phyloP scores from a whole-genome alignment of 2,113 vertebrate species.

The Ptilorrhoa leucosticta region DNA sequence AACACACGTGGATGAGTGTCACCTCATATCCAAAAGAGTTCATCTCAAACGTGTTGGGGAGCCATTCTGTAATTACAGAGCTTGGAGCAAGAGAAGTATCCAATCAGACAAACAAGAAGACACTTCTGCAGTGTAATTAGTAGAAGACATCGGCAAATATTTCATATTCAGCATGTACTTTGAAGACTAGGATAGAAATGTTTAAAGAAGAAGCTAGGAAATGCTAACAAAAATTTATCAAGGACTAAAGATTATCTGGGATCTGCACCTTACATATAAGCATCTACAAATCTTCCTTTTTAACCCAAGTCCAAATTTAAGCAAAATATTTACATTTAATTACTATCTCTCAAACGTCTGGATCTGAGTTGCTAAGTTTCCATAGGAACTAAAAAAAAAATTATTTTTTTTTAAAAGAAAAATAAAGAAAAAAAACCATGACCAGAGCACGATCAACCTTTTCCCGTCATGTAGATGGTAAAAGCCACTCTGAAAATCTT shows the following conservation, averaged over 20 bases:
- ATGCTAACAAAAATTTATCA: background rate
- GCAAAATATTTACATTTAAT: background rate
- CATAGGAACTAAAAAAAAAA: background rate
- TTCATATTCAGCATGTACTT: background rate
- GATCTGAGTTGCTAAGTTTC: background rate
- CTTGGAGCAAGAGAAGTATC: background rate
- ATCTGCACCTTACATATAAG: background rate
- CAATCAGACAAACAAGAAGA: constrained; percentile 37
- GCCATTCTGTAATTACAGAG: constrained; percentile 16
- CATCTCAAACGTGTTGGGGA: constrained; percentile 15
- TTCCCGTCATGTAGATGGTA: background rate
- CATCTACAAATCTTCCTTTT: background rate
- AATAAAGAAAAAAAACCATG: accelerated
- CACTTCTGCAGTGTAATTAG: background rate
- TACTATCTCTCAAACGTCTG: background rate
- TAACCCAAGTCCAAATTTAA: background rate
- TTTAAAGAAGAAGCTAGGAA: background rate
- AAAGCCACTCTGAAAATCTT: background rate
- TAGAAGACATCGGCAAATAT: background rate
- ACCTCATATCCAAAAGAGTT: background rate
- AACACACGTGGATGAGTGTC: constrained; percentile 9
- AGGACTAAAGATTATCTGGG: background rate
- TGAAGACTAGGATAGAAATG: background rate
- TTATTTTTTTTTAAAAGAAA: background rate
- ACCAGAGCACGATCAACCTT: background rate